A percentile compares a stretch with the other conserved stretches of the same genome.
phyloP scores from a whole-genome alignment of 2,888 invertebrate species.

The Lasius fuliginosus region DNA sequence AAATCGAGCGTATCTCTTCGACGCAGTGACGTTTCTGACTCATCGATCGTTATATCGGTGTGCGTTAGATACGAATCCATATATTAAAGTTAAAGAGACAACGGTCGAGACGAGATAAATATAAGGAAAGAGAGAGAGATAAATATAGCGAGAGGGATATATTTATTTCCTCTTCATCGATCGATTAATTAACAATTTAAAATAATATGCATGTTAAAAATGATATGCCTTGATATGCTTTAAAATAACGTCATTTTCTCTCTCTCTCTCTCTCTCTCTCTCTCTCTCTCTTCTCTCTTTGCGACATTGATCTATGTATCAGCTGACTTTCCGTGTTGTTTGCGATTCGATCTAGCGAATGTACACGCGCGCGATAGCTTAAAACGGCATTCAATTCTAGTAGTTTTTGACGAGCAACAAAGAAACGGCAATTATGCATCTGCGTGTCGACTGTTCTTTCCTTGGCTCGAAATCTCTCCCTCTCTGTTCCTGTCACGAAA shows the following conservation, averaged over 20 bases:
- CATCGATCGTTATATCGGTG: slow-evolving; percentile 57
- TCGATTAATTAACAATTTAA: neutral
- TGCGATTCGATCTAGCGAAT: slow-evolving; percentile 12
- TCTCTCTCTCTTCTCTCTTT: neutral
- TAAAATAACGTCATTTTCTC: neutral
- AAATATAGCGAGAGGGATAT: neutral
- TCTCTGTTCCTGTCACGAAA: slow-evolving; percentile 24
- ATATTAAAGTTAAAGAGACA: neutral
- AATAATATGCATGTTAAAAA: neutral
- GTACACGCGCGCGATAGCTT: slow-evolving; percentile 9
- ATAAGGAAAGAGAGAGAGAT: neutral
- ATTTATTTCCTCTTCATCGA: neutral
- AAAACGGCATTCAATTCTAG: slow-evolving; percentile 22
- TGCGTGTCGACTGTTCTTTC: slow-evolving; percentile 1
- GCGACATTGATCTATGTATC: neutral
- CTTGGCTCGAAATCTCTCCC: slow-evolving; percentile 41
- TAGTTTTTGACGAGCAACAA: slow-evolving; percentile 32
- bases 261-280: too few relatives aligned
- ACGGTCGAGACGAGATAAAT: slow-evolving; percentile 2
- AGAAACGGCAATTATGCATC: slow-evolving; percentile 21
- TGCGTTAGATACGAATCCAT: slow-evolving; percentile 18
- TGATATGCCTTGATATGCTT: neutral
- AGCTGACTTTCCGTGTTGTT: neutral
- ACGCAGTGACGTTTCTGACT: slow-evolving; percentile 40
- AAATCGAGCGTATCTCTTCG: slow-evolving; percentile 70